Evolutionary conservation across 2,113 vertebrate species (phyloP).

Genomic region (Tetraodon nigroviridis): DNA sequence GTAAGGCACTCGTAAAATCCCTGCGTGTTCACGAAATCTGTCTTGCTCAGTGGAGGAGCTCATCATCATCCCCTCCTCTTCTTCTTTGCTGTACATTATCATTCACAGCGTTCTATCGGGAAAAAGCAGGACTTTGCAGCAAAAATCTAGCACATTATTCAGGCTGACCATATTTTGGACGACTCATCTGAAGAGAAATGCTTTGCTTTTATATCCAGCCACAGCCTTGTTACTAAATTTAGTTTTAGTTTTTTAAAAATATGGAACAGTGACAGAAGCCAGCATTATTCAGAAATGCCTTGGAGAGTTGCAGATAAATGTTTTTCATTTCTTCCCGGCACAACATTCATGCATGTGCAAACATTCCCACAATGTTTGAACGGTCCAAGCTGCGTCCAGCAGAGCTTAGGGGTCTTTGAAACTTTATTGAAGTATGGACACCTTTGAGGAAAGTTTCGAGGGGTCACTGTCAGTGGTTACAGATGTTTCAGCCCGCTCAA

Average conservation of each 20-base stretch:
- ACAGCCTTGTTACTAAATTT: not conserved
- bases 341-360: not conserved
- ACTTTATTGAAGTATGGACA: not conserved
- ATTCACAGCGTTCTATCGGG: not conserved
- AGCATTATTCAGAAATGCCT: not conserved
- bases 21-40: not conserved
- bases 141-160: not conserved
- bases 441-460: not conserved
- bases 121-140: not conserved
- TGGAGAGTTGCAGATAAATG: not conserved
- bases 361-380: not conserved
- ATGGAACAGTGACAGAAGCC: not conserved
- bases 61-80: slow-evolving; percentile 7
- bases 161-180: not conserved
- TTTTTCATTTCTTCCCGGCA: not conserved
- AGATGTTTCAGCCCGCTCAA: not conserved
- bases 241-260: not conserved
- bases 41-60: not conserved
- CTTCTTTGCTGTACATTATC: slow-evolving; percentile 1
- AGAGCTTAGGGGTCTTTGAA: not conserved
- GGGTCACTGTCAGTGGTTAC: not conserved
- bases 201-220: not conserved
- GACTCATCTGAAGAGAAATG: not conserved
- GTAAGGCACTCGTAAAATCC: not conserved
- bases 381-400: not conserved